Evolutionary conservation across 2,113 vertebrate species (phyloP), one percentile per base, ranked within the genome.

Genomic region (Malurus elegans): DNA sequence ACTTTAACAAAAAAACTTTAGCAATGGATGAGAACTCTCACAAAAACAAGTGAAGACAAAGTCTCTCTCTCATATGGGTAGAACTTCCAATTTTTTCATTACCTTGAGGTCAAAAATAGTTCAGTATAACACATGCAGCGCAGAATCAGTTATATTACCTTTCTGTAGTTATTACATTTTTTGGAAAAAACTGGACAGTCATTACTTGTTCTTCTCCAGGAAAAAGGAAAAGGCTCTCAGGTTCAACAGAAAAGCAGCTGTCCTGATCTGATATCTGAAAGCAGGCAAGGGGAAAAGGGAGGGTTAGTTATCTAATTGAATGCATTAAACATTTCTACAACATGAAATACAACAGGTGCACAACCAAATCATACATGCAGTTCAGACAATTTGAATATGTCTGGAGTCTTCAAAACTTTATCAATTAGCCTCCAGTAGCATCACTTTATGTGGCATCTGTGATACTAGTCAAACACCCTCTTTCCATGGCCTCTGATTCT

Each of bases 171-270:
- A 10, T 95, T 70, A 66, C 8, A 19, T 73, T 96, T 79, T 98
- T 97, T 36, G 99, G 98, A 90, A 93, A 97, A 97, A 99, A 99
- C 18, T 97, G 97, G 64, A 99, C 96, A 47, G 82, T 75, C 31
- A 99, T 96, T 85, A 96, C 88, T 75, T 84, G 94, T 75, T 99
- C 98, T 96, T 99, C 99, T 95, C 97, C 99, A 67, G 98, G 98
- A 92, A 81, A 95, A 87, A 99, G 98, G 24, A 97, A 97, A 9
- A 99, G 97, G 87, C 98, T 97, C 29, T 98, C 97, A 65, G 99
- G 99, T 20, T 98, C 97, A 80, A 99, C 98, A 56, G 97, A 97
- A 97, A 99, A 99, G 91, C 96, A 95, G 88, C 93, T 96, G 40
- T 98, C 98, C 75, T 94, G 91, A 72, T 97, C 96, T 90, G 98